A percentile compares a stretch with the other conserved stretches of the same genome.
These are phyloP conservation scores for Ceramica pisi DNA, from an alignment of 2,888 invertebrate species.

Conservation along the genomic window DNA sequence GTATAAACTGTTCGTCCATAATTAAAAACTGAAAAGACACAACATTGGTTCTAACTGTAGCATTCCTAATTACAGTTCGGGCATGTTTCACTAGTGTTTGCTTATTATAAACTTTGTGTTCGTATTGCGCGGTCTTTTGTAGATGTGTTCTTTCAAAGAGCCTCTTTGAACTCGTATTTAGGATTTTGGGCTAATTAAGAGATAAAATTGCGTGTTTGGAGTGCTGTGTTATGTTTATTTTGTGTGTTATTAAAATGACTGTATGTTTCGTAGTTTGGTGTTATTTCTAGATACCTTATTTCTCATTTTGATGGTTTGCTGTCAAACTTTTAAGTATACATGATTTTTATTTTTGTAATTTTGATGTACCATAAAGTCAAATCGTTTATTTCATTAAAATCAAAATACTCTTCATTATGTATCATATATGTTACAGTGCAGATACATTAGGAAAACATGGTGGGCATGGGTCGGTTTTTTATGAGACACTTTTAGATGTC, in stretches of 20 bases:
- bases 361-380: too few species aligned
- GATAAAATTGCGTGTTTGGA: not conserved
- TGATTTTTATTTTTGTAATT: too few species aligned
- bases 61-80: conserved; percentile 49
- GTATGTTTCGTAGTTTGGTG: not conserved
- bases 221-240: not conserved
- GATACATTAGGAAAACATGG: too few species aligned
- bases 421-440: too few species aligned
- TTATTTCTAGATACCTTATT: too few species aligned
- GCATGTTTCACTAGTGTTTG: conserved; percentile 26
- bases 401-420: too few species aligned
- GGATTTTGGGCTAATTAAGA: conserved; percentile 43
- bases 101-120: conserved; percentile 49
- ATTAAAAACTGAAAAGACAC: conserved; percentile 45
- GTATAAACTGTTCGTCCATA: conserved; percentile 24
- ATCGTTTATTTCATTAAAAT: too few species aligned
- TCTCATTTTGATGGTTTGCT: too few species aligned
- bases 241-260: not conserved
- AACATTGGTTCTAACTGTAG: conserved; percentile 18
- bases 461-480: too few species aligned
- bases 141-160: conserved; percentile 26
- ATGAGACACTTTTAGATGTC: not conserved
- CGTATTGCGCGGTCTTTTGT: conserved; percentile 30
- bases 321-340: too few species aligned
- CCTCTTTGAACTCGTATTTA: conserved; percentile 24